These are phyloP conservation scores for Sphyrna mokarran DNA, from an alignment of 2,113 vertebrate species.

Conservation along the genomic window DNA sequence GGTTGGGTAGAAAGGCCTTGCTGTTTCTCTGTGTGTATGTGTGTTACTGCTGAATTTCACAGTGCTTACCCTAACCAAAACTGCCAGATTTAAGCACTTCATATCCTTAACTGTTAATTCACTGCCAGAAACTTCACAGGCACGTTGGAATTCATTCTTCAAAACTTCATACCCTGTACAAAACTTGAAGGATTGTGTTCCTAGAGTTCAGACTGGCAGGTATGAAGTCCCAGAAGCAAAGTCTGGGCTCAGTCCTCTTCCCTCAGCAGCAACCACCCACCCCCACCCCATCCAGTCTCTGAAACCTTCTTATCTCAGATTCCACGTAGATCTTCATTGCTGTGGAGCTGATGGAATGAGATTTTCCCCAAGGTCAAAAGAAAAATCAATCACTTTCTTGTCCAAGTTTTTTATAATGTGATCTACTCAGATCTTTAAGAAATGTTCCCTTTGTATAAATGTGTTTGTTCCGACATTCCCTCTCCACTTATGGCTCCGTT, in stretches of 20 bases:
- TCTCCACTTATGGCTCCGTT: background rate
- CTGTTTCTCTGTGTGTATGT: background rate
- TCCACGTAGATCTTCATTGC: background rate
- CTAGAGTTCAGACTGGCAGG: background rate
- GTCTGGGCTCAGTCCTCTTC: background rate
- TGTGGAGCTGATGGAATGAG: background rate
- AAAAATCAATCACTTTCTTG: background rate
- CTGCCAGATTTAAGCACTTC: background rate
- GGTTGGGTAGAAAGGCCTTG: background rate
- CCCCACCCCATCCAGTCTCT: background rate
- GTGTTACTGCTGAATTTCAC: background rate
- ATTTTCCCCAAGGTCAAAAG: background rate
- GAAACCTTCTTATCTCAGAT: background rate
- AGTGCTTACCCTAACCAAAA: background rate
- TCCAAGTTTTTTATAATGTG: background rate
- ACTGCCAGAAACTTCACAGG: conserved; percentile 25
- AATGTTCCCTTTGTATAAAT: background rate
- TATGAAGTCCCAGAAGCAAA: background rate
- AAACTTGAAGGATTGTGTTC: background rate
- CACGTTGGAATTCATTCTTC: background rate
- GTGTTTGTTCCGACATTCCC: background rate
- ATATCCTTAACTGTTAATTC: background rate
- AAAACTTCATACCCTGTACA: background rate
- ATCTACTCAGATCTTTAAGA: background rate
- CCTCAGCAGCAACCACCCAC: background rate